Evolutionary conservation across 2,797 vertebrate genomes (phyloP).

Genomic region (Molossus molossus): DNA sequence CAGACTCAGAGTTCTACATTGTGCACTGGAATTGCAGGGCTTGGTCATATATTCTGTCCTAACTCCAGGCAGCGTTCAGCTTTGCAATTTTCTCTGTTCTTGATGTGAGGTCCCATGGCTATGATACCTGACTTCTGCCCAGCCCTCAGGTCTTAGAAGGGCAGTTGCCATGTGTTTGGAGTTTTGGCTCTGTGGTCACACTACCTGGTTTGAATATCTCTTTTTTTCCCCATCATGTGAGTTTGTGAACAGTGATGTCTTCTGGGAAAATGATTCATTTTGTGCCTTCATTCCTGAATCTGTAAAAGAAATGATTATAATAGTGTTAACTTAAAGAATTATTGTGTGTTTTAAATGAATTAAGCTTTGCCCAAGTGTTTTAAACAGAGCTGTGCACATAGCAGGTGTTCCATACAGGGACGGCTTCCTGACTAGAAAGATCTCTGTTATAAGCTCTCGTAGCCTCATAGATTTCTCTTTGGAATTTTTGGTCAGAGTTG

Average conservation of each 20-base stretch:
- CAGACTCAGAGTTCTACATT: background rate
- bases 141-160: background rate
- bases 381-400: background rate
- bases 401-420: background rate
- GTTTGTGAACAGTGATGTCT: background rate
- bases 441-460: background rate
- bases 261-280: background rate
- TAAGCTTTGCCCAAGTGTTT: background rate
- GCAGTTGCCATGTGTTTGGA: background rate
- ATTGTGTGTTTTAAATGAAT: background rate
- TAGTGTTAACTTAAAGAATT: background rate
- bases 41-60: background rate
- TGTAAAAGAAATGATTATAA: background rate
- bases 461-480: background rate
- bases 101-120: background rate
- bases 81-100: background rate
- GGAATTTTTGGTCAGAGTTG: background rate
- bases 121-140: background rate
- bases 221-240: background rate
- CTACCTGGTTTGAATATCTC: background rate
- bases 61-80: background rate
- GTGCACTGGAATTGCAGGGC: accelerated
- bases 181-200: background rate
- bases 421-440: background rate
- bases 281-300: background rate